Base-by-base conservation (phyloP, 2,113 vertebrate genomes). In the Pampusana beccarii region DNA sequence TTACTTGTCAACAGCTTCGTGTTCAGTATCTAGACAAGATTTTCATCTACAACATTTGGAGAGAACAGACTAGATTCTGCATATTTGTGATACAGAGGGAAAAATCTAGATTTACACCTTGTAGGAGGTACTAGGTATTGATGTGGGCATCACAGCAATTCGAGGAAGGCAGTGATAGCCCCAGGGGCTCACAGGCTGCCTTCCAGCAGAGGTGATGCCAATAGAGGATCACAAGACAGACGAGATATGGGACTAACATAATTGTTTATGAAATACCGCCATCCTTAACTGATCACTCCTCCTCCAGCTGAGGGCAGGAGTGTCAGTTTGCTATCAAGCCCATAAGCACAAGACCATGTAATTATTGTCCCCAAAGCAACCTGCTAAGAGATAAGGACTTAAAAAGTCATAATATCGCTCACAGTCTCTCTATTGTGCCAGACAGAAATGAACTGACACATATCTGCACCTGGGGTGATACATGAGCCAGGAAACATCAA, bases 361-460 rank as follows among this genome's bases (percentile, higher is more conserved):
- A 92, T 67, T 91, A 38, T 31, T 78, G 46, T 38, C 58, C 66
- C 42, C 79, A 80, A 8, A 94, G 82, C 60, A 92, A 69, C 34
- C 38, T 53, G 33, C 56, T 69, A 51, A 62, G 73, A 93, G 60
- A 82, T 1, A 79, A 92, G 14, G 85, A 66, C 78, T 92, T 83
- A 8, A 75, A 62, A 91, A 91, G 17, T 62, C 66, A 42, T 80
- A 26, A 74, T 64, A 78, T 70, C 58, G 70, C 74, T 93, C 42
- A 14, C 1, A 2, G 42, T 18, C 46, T 80, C 46, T 80, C 62
- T 20, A 2, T 53, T 18, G 46, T 5, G 13, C 46, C 34, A 53
- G 51, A 23, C 46, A 80, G 92, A 80, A 77, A 80, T 31, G 38
- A 77, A 56, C 23, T 67, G 81, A 54, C 74, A 73, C 16, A 13